phyloP scores from a whole-genome alignment of 2,797 vertebrate species.

The Sebastes trivittatus region DNA sequence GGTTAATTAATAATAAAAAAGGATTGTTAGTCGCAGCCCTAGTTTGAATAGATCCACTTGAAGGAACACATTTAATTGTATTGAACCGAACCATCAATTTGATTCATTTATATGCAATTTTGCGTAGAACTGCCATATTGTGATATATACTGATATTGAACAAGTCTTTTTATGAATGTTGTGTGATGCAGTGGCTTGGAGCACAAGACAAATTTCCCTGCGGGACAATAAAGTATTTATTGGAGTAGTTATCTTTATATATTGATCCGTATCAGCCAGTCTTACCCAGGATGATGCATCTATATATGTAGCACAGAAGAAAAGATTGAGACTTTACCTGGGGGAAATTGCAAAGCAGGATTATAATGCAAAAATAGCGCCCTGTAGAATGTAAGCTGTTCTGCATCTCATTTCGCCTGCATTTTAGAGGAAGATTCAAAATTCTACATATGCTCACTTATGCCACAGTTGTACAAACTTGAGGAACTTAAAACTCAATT shows the following conservation, averaged over 20 bases:
- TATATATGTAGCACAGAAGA: not conserved
- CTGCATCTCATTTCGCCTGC: not conserved
- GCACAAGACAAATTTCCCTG: no score
- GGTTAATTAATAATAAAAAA: no score
- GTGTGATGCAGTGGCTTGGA: no score
- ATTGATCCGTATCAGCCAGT: not conserved
- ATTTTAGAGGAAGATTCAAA: not conserved
- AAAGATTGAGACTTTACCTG: not conserved
- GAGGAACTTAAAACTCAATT: conserved; percentile 4
- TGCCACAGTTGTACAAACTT: not conserved
- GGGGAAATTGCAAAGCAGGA: not conserved
- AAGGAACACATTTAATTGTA: no score
- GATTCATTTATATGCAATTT: not conserved
- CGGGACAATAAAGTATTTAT: no score
- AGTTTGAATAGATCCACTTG: no score
- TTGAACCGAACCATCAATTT: not conserved
- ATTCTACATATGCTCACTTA: not conserved
- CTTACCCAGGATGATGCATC: not conserved
- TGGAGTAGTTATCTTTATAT: not conserved
- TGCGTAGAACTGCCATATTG: not conserved
- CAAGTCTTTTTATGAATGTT: not conserved
- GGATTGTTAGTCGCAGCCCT: no score
- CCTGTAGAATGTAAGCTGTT: not conserved
- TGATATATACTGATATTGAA: not conserved
- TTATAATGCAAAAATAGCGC: not conserved